Evolutionary conservation across 2,888 invertebrate genomes (phyloP).

Genomic region (Malthinus seriepunctatus): DNA sequence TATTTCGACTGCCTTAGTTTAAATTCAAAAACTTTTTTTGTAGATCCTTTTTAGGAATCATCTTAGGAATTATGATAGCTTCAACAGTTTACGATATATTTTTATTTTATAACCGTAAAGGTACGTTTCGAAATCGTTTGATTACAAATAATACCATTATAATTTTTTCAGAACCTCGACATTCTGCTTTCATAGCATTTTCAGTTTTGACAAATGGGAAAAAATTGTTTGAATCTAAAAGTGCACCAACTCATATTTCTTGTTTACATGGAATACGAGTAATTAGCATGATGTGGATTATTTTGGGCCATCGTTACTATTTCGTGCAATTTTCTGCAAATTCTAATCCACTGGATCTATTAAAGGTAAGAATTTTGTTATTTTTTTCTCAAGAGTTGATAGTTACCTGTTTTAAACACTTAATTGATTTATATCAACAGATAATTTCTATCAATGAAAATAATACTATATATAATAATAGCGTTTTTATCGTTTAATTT

Average conservation of each 20-base stretch:
- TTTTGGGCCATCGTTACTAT: constrained; percentile 51
- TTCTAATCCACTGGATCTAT: constrained; percentile 9
- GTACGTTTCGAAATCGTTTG: neutral
- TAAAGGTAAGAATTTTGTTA: neutral
- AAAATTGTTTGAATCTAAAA: constrained; percentile 47
- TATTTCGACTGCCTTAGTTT: neutral
- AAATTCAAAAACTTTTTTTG: neutral
- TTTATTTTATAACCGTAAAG: neutral
- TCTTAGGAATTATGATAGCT: neutral
- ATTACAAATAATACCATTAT: neutral
- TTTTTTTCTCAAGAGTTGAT: neutral
- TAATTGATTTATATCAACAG: no score
- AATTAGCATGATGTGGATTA: constrained; percentile 55
- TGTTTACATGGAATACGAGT: constrained; percentile 54
- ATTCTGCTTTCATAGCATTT: constrained; percentile 37
- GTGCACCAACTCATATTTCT: constrained; percentile 39
- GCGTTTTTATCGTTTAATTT: no score
- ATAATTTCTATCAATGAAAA: no score
- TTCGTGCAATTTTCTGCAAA: constrained; percentile 9
- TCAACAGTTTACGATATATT: neutral
- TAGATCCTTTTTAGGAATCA: neutral
- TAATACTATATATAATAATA: no score
- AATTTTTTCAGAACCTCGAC: neutral
- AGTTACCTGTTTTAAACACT: no score
- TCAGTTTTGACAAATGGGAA: constrained; percentile 53